phyloP scores from a whole-genome alignment of 2,888 invertebrate species.

The Xestia ashworthii region DNA sequence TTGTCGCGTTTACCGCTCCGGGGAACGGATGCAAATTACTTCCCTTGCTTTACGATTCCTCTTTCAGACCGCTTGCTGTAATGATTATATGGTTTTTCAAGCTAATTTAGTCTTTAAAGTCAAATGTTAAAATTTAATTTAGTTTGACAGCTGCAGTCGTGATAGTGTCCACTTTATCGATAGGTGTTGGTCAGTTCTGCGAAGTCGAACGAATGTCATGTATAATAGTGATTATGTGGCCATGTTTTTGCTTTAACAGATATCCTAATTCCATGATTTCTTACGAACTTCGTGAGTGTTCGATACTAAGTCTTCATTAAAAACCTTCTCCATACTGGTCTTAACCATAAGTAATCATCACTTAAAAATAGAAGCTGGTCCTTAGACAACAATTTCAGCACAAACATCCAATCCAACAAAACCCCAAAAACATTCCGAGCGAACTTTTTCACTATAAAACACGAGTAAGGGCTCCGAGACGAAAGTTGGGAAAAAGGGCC shows the following conservation, averaged over 20 bases:
- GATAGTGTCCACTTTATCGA: slow-evolving; percentile 43
- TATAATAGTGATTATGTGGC: slow-evolving; percentile 61
- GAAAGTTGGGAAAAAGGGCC: slow-evolving; percentile 52
- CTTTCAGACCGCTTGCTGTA: slow-evolving; percentile 73
- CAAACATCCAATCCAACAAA: slow-evolving; percentile 6
- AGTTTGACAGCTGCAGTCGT: slow-evolving; percentile 41
- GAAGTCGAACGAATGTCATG: slow-evolving; percentile 67
- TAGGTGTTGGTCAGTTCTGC: slow-evolving; percentile 63
- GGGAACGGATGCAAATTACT: slow-evolving; percentile 84
- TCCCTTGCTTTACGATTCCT: slow-evolving; percentile 85
- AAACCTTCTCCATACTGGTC: not conserved
- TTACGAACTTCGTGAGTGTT: not conserved
- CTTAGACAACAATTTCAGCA: slow-evolving; percentile 8
- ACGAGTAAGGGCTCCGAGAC: slow-evolving; percentile 39
- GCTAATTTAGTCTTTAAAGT: slow-evolving; percentile 67
- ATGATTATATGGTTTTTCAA: slow-evolving; percentile 66
- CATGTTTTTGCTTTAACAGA: slow-evolving; percentile 12
- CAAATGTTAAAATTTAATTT: slow-evolving; percentile 59
- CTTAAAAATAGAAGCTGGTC: not conserved
- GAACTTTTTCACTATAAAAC: slow-evolving; percentile 41
- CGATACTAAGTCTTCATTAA: not conserved
- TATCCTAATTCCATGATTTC: slow-evolving; percentile 7
- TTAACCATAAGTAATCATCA: not conserved
- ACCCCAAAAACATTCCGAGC: slow-evolving; percentile 23
- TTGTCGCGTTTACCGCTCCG: slow-evolving; percentile 76